Evolutionary conservation across 2,113 vertebrate genomes (phyloP).

Genomic region (Paramormyrops kingsleyae): DNA sequence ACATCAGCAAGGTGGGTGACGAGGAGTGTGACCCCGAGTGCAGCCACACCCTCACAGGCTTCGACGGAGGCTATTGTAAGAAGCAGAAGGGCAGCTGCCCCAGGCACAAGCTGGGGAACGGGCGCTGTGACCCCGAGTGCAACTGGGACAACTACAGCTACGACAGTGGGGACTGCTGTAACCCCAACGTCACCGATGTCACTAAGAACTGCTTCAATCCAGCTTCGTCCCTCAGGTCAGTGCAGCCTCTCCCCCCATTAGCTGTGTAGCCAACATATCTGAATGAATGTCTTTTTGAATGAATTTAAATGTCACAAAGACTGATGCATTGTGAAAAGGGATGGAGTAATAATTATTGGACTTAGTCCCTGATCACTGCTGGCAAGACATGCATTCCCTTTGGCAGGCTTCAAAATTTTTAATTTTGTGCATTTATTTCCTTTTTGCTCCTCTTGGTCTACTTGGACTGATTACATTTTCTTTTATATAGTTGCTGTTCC

Average conservation of each 20-base stretch:
- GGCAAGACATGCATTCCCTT: neutral
- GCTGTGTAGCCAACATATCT: neutral
- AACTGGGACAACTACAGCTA: conserved; percentile 85
- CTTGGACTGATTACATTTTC: neutral
- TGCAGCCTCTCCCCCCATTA: neutral
- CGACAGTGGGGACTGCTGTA: conserved; percentile 90
- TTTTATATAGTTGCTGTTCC: neutral
- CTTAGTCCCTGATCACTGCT: neutral
- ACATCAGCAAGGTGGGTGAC: conserved; percentile 87
- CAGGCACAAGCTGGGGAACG: conserved; percentile 77
- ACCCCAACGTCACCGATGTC: conserved; percentile 91
- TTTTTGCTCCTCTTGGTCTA: neutral
- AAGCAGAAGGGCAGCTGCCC: conserved; percentile 60
- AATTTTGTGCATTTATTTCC: conserved; percentile 4
- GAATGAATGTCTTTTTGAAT: neutral
- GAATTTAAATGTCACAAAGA: neutral
- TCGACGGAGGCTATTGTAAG: conserved; percentile 83
- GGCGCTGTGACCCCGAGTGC: conserved; percentile 88
- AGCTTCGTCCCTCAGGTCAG: conserved; percentile 88
- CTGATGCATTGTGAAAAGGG: neutral
- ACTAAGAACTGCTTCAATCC: conserved; percentile 96
- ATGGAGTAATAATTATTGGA: neutral
- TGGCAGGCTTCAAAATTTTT: neutral
- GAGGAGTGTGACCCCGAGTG: conserved; percentile 86
- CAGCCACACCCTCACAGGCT: conserved; percentile 88